These are phyloP conservation scores for Phymorhynchus buccinoides DNA, from an alignment of 1,140 invertebrate genomes.

Conservation along the genomic window DNA sequence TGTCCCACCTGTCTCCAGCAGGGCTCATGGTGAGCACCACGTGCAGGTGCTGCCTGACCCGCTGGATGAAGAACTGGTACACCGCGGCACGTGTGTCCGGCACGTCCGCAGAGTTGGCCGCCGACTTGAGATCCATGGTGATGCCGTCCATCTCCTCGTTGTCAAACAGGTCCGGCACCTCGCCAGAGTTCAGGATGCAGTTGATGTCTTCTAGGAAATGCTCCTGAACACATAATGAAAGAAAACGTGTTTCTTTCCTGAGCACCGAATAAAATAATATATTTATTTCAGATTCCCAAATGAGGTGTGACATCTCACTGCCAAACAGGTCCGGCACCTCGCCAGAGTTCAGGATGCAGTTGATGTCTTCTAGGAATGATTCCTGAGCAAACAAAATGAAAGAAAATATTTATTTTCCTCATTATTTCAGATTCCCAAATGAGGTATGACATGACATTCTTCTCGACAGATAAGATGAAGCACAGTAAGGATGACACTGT, in stretches of 20 bases:
- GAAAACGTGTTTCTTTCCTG: too few relatives aligned
- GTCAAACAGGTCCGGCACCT: slow-evolving; percentile 73
- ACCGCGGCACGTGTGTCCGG: slow-evolving; percentile 68
- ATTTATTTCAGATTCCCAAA: too few relatives aligned
- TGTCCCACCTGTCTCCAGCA: slow-evolving; percentile 77
- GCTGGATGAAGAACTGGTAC: slow-evolving; percentile 72
- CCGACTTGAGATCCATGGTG: slow-evolving; percentile 70
- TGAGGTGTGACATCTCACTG: too few relatives aligned
- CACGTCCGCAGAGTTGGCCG: slow-evolving; percentile 65
- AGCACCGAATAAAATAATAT: too few relatives aligned
- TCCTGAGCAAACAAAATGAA: too few relatives aligned
- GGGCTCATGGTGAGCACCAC: slow-evolving; percentile 73
- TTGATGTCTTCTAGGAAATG: slow-evolving; percentile 73
- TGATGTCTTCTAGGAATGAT: slow-evolving; percentile 73
- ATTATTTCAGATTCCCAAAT: too few relatives aligned
- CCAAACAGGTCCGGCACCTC: slow-evolving; percentile 74
- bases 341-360: slow-evolving; percentile 73
- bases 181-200: slow-evolving; percentile 72
- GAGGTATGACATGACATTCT: too few relatives aligned
- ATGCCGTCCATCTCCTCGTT: slow-evolving; percentile 72
- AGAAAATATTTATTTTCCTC: too few relatives aligned
- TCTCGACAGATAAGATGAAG: too few relatives aligned
- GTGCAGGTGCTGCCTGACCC: slow-evolving; percentile 70
- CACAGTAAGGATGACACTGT: too few relatives aligned
- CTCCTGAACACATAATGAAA: slow-evolving; percentile 67